Conservation (phyloP, 2,113 vertebrate genomes). For the Mormyrus iriodes region DNA sequence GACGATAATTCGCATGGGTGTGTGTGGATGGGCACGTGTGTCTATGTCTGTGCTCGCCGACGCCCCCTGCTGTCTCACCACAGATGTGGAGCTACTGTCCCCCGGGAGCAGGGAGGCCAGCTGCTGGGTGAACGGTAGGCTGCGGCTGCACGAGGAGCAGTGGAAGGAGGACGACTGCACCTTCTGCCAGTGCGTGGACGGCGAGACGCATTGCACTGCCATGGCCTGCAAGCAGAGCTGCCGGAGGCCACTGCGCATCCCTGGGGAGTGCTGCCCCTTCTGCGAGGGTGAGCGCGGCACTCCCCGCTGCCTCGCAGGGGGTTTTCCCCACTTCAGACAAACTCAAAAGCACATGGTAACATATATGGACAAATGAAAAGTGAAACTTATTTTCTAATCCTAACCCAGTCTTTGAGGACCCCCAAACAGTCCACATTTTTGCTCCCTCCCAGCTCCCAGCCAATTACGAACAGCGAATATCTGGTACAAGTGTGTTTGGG, state of each 20-base stretch:
- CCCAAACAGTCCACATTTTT: not conserved
- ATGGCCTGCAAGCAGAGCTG: conserved; percentile 76
- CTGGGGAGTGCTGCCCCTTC: conserved; percentile 71
- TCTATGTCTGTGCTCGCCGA: not conserved
- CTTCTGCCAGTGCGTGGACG: conserved; percentile 70
- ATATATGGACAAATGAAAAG: not conserved
- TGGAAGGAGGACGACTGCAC: conserved; percentile 75
- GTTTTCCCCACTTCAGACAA: not conserved
- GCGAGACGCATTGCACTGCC: conserved; percentile 66
- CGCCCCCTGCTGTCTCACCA: not conserved
- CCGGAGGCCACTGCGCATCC: conserved; percentile 67
- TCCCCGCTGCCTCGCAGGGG: not conserved
- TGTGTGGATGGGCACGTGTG: not conserved
- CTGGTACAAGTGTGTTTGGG: not conserved
- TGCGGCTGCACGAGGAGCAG: conserved; percentile 65
- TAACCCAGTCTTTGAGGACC: not conserved
- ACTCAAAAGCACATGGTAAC: not conserved
- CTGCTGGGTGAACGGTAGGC: conserved; percentile 65
- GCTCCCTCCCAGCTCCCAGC: not conserved
- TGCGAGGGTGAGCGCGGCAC: conserved; percentile 58
- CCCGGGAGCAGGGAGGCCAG: conserved; percentile 59
- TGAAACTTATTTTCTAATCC: not conserved
- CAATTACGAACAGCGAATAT: not conserved
- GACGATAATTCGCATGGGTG: not conserved
- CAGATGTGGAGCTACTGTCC: conserved; percentile 63